Conservation (phyloP, 1,140 invertebrate species). For the Drosophila bifasciata region DNA sequence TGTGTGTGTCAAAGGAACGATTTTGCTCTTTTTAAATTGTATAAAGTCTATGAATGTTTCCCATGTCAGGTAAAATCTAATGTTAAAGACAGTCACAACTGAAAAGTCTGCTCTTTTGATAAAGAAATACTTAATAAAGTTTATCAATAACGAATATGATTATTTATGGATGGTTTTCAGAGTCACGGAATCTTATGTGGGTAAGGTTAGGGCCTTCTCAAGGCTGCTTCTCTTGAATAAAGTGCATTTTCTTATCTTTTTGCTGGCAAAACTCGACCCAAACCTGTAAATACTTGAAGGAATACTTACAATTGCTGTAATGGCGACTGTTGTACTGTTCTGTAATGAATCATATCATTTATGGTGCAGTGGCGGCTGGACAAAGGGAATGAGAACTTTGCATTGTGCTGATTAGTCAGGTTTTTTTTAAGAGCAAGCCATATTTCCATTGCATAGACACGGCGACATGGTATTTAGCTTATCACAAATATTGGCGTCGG, state of each 20-base stretch:
- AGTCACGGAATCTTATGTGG: neutral
- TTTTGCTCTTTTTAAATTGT: conserved; percentile 57
- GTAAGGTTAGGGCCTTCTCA: neutral
- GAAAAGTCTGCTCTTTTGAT: conserved; percentile 73
- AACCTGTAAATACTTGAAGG: neutral
- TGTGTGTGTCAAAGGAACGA: conserved; percentile 38
- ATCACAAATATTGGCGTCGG: conserved; percentile 26
- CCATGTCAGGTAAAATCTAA: conserved; percentile 43
- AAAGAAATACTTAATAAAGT: conserved; percentile 65
- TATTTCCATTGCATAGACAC: conserved; percentile 9
- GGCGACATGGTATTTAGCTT: conserved; percentile 24
- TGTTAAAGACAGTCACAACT: conserved; percentile 58
- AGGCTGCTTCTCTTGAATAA: neutral
- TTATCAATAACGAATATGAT: conserved; percentile 35
- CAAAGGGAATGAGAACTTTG: conserved; percentile 30
- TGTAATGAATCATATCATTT: conserved; percentile 9
- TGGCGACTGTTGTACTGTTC: neutral
- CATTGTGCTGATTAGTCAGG: conserved; percentile 20
- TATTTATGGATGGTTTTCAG: neutral
- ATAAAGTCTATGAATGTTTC: conserved; percentile 72
- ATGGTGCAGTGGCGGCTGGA: conserved; percentile 4
- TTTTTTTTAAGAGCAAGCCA: conserved; percentile 6
- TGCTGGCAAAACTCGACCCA: neutral
- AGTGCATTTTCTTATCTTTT: neutral
- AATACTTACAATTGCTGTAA: conserved; percentile 12